Conservation (phyloP, 64 coral and sea anemone species). For the Dendrophyllia cribrosa region DNA sequence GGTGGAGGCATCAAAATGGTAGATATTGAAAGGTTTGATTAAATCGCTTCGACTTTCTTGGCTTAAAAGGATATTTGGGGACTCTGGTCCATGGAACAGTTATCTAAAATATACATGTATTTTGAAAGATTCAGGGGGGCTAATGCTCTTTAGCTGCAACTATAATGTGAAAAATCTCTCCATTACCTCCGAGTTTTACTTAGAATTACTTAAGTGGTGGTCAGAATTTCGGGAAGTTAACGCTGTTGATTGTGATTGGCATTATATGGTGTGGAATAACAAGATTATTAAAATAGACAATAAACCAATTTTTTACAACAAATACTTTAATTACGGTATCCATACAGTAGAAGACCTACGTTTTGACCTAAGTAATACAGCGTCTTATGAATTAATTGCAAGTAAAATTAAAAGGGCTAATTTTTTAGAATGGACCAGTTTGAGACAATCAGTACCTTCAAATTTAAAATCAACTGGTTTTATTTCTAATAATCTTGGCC, state of each 20-base stretch:
- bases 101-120: no score
- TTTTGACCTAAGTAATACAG: not conserved
- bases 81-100: no score
- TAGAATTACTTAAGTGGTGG: not conserved
- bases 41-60: no score
- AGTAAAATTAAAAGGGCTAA: not conserved
- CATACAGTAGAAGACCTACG: not conserved
- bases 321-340: slow-evolving; percentile 1
- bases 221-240: slow-evolving; percentile 8
- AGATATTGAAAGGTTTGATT: no score
- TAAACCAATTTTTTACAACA: not conserved
- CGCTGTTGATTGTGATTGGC: not conserved
- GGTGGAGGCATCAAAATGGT: no score
- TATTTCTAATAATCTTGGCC: not conserved
- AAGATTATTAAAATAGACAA: not conserved
- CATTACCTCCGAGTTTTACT: not conserved
- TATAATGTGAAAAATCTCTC: not conserved
- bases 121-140: no score
- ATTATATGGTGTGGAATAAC: not conserved
- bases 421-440: slow-evolving; percentile 20
- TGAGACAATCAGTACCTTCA: not conserved
- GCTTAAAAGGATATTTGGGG: no score
- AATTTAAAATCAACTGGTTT: not conserved
- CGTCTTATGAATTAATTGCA: not conserved
- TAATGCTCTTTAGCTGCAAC: not conserved